These are phyloP conservation scores for Parotia lawesii DNA, from an alignment of 2,113 vertebrate genomes.

Conservation along the genomic window DNA sequence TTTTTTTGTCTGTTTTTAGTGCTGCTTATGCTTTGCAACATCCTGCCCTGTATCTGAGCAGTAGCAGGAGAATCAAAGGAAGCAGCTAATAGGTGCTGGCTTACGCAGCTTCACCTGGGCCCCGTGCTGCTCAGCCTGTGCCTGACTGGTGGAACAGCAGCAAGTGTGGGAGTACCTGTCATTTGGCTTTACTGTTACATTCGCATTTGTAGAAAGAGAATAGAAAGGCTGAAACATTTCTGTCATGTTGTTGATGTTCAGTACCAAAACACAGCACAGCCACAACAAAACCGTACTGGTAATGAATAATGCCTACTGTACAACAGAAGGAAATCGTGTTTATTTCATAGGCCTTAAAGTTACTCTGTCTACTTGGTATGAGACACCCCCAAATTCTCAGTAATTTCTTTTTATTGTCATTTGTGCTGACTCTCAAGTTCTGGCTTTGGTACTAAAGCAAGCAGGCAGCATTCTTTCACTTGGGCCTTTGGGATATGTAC, in stretches of 20 bases:
- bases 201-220: neutral
- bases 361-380: neutral
- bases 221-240: conserved; percentile 24
- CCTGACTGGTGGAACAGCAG: neutral
- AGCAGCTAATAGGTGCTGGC: conserved; percentile 18
- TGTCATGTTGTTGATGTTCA: conserved; percentile 40
- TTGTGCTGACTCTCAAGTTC: conserved; percentile 33
- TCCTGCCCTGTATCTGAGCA: neutral
- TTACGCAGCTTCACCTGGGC: neutral
- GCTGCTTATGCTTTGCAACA: neutral
- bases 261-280: conserved; percentile 12
- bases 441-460: conserved; percentile 25
- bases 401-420: conserved; percentile 28
- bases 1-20: neutral
- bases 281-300: conserved; percentile 10
- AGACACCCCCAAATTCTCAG: neutral
- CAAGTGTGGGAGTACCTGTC: neutral
- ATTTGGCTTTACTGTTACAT: neutral
- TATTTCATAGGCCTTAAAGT: conserved; percentile 8
- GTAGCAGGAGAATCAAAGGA: conserved; percentile 9
- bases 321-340: conserved; percentile 14
- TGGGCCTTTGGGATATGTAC: neutral
- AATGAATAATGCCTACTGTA: conserved; percentile 47
- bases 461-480: neutral
- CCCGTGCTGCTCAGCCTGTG: neutral